A percentile compares a stretch with the other conserved stretches of the same genome.
Evolutionary conservation across 2,888 invertebrate species (phyloP).

Genomic region (Crocallis elinguaria): DNA sequence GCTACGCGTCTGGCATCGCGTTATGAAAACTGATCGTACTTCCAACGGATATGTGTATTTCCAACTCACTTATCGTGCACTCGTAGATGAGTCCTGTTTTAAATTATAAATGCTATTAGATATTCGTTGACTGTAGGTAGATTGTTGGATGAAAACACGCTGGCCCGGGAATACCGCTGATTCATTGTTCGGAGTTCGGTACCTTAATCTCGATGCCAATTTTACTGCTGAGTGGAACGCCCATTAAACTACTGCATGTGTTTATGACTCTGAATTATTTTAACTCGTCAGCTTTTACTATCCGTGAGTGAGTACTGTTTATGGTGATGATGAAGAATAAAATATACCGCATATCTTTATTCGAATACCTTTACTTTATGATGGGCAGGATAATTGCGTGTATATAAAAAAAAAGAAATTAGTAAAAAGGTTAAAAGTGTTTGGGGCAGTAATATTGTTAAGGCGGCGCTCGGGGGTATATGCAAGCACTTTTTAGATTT

Average conservation of each 20-base stretch:
- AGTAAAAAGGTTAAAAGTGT: too few relatives aligned
- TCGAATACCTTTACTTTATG: too few relatives aligned
- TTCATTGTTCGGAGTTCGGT: slow-evolving; percentile 52
- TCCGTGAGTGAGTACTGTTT: slow-evolving; percentile 35
- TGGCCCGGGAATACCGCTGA: slow-evolving; percentile 40
- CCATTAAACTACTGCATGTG: slow-evolving; percentile 60
- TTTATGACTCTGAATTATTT: slow-evolving; percentile 56
- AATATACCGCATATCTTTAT: too few relatives aligned
- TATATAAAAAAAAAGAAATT: too few relatives aligned
- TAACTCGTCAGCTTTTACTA: slow-evolving; percentile 49
- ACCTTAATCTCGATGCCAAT: slow-evolving; percentile 62
- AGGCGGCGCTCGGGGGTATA: too few relatives aligned
- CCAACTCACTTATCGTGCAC: neutral
- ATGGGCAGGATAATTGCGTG: too few relatives aligned
- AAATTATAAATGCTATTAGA: neutral
- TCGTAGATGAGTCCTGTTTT: neutral
- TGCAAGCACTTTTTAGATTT: too few relatives aligned
- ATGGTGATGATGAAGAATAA: slow-evolving; percentile 35
- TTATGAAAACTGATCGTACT: slow-evolving; percentile 18
- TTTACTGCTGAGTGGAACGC: slow-evolving; percentile 62
- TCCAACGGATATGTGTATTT: slow-evolving; percentile 13
- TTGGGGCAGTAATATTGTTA: too few relatives aligned
- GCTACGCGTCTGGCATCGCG: slow-evolving; percentile 18
- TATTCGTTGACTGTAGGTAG: slow-evolving; percentile 6
- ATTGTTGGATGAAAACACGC: slow-evolving; percentile 4